Evolutionary conservation across 2,113 vertebrate species (phyloP).

Genomic region (Gallinago media): DNA sequence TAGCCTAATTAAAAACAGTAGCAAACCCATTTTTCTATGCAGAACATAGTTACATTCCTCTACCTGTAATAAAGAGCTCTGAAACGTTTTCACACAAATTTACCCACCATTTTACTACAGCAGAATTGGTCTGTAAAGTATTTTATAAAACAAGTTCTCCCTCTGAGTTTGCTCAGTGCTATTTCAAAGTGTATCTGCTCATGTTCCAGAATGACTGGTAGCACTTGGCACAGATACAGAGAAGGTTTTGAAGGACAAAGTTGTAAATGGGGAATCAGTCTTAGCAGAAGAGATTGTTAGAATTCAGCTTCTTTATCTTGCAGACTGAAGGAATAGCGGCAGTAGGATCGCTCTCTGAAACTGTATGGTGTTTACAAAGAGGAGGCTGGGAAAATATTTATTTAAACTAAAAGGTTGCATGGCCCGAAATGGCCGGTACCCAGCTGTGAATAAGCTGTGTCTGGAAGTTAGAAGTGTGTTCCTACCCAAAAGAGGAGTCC

Average conservation of each 20-base stretch:
- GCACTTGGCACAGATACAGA: neutral
- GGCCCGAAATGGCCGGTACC: neutral
- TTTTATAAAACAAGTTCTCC: neutral
- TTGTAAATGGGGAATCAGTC: neutral
- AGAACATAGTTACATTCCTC: neutral
- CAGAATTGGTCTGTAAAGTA: neutral
- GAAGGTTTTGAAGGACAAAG: neutral
- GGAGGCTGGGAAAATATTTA: neutral
- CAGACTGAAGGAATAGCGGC: neutral
- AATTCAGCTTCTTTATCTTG: neutral
- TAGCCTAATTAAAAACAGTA: neutral
- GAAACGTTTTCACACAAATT: neutral
- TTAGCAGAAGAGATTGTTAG: neutral
- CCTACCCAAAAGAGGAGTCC: neutral
- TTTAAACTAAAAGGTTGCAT: neutral
- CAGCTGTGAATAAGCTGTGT: neutral
- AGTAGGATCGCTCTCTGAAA: neutral
- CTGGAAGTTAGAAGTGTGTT: neutral
- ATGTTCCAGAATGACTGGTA: neutral
- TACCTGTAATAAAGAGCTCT: neutral
- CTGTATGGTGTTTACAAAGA: neutral
- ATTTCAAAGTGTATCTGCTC: neutral
- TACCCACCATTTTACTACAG: neutral
- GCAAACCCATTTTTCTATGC: neutral
- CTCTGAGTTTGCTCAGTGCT: neutral